Evolutionary conservation across 2,113 vertebrate species (phyloP).

Genomic region (Gymnorhina tibicen): DNA sequence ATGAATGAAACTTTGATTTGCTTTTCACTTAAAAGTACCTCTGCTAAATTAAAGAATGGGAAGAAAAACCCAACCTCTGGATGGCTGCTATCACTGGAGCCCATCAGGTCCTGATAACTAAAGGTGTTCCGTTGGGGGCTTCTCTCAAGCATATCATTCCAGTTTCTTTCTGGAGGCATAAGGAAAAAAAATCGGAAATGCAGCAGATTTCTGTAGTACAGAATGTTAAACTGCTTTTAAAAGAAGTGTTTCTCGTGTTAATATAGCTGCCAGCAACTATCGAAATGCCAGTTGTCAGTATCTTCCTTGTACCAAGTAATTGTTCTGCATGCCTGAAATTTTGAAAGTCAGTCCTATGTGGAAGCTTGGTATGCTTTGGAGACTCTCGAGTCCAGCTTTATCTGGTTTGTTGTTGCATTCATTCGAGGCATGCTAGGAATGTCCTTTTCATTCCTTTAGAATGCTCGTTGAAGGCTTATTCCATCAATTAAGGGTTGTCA

Average conservation of each 20-base stretch:
- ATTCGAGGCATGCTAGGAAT: neutral
- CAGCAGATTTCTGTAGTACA: neutral
- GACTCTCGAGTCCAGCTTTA: neutral
- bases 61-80: neutral
- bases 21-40: neutral
- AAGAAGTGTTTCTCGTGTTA: neutral
- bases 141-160: neutral
- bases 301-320: neutral
- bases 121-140: neutral
- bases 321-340: neutral
- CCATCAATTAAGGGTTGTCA: neutral
- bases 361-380: neutral
- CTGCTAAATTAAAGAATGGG: neutral
- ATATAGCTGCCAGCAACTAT: neutral
- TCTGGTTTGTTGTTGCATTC: neutral
- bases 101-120: neutral
- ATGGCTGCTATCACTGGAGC: neutral
- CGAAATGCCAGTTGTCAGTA: neutral
- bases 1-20: neutral
- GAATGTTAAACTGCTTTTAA: neutral
- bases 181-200: neutral
- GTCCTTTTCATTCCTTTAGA: neutral
- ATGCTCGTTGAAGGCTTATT: neutral
- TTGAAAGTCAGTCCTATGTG: neutral
- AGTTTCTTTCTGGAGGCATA: neutral